Evolutionary conservation across 2,113 vertebrate species (phyloP), one percentile per base, ranked within the genome.

Genomic region (Trogon melanurus): DNA sequence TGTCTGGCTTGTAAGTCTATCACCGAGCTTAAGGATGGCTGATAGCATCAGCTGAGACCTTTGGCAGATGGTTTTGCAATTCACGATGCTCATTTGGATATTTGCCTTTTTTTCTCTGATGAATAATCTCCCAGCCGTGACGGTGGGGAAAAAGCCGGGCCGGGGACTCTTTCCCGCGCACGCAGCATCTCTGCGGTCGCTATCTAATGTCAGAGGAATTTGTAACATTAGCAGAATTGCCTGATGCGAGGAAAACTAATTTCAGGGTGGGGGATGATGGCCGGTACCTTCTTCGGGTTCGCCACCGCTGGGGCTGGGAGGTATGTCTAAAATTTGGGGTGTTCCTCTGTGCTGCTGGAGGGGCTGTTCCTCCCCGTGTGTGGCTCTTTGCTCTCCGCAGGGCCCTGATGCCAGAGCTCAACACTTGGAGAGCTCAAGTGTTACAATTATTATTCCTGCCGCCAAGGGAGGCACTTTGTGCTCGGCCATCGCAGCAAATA

Each of bases 121-220:
- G 92, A 93, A 94, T 96, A 97, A 94, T 86, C 89, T 87, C 88
- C 93, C 90, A 57, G 83, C 85, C 64, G 16, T 80, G 95, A 61
- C 2, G 3, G 36, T 36, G 36, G 36, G 44, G 88, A 87, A 47
- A 80, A 61, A 94, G 75, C 61, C 10, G 16, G 61, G 29, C 64
- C 79, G 89, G 86, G n/a, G 91, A 82, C 90, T 70, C 65, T 93
- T 92, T 73, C 65, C 75, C 0, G 10, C 1, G 4, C 26, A 14
- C 1, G 1, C 45, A 69, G 78, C 67, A 72, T 95, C 90, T 87
- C 92, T 89, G 92, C 1, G 73, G 93, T 89, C 79, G 29, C 92
- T 93, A 87, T 82, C 90, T 96, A 91, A 96, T 61, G 83, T 57
- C 10, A 11, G 86, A 97, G 88, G 95, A 97, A 97, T 96, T 96